Conservation (phyloP, 2,888 invertebrate species). For the Odontothrips loti region DNA sequence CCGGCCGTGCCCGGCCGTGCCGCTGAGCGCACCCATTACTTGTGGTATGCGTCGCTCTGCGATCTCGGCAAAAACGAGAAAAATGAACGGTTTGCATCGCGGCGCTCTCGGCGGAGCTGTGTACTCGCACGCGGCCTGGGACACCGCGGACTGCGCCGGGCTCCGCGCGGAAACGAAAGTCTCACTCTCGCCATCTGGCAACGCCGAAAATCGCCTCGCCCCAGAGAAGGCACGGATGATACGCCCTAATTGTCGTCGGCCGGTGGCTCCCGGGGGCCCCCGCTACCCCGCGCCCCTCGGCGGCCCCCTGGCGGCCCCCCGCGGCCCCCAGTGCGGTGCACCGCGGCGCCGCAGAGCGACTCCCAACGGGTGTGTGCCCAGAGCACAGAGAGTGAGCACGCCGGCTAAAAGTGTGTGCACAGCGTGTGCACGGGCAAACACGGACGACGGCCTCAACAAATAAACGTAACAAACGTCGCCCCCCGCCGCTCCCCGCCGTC, state of each 20-base stretch:
- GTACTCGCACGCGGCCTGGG: too few relatives aligned
- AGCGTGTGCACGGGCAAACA: neutral
- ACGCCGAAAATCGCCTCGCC: neutral
- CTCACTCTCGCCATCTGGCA: neutral
- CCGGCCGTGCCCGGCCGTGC: neutral
- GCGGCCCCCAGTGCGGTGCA: too few relatives aligned
- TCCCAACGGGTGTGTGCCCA: too few relatives aligned
- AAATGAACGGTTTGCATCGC: too few relatives aligned
- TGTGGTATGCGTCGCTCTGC: too few relatives aligned
- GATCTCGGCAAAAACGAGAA: too few relatives aligned
- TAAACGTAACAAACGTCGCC: neutral
- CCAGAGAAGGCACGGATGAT: neutral
- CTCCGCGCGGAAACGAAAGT: neutral
- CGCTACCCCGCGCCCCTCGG: too few relatives aligned
- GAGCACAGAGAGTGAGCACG: too few relatives aligned
- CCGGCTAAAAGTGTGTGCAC: neutral
- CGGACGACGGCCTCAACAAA: neutral
- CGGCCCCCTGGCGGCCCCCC: too few relatives aligned
- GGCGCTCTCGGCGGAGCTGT: too few relatives aligned
- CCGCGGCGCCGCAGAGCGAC: too few relatives aligned
- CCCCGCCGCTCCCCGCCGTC: neutral
- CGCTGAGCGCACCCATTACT: neutral
- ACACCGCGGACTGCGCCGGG: too few relatives aligned
- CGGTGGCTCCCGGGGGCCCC: constrained; percentile 40
- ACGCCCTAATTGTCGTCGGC: neutral